Evolutionary conservation across 1,140 invertebrate genomes (phyloP).

Genomic region (Paralvinella palmiformis): DNA sequence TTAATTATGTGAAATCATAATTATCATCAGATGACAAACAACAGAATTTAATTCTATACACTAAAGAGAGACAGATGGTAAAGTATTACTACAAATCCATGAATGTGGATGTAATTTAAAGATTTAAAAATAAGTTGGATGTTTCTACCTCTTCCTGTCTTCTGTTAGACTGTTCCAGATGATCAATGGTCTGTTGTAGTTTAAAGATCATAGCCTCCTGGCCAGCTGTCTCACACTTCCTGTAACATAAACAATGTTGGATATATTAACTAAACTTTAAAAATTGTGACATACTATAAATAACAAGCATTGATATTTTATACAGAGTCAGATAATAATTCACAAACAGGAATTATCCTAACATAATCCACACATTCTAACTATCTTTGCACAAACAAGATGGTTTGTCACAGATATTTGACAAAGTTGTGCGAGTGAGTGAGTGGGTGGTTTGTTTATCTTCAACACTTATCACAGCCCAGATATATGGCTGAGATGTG

Average conservation of each 20-base stretch:
- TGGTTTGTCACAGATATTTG: too few relatives aligned
- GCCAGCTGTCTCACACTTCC: slow-evolving; percentile 29
- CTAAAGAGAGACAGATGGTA: neutral
- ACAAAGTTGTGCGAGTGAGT: too few relatives aligned
- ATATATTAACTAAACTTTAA: too few relatives aligned
- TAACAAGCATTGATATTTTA: neutral
- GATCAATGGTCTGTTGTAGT: slow-evolving; percentile 32
- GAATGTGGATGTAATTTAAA: slow-evolving; percentile 6
- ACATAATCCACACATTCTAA: too few relatives aligned
- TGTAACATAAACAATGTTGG: neutral
- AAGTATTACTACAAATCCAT: neutral
- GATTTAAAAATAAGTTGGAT: neutral
- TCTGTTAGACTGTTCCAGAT: slow-evolving; percentile 33
- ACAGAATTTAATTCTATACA: neutral
- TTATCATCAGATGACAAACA: too few relatives aligned
- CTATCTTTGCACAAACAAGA: too few relatives aligned
- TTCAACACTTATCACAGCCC: too few relatives aligned
- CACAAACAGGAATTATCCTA: too few relatives aligned
- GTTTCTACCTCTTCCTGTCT: slow-evolving; percentile 34
- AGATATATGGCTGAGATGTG: too few relatives aligned
- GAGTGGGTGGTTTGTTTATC: too few relatives aligned
- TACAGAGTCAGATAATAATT: neutral
- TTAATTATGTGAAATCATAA: too few relatives aligned
- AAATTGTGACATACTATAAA: neutral
- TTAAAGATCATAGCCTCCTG: slow-evolving; percentile 36